phyloP scores from a whole-genome alignment of 2,797 vertebrate species.

The Xenops minutus region DNA sequence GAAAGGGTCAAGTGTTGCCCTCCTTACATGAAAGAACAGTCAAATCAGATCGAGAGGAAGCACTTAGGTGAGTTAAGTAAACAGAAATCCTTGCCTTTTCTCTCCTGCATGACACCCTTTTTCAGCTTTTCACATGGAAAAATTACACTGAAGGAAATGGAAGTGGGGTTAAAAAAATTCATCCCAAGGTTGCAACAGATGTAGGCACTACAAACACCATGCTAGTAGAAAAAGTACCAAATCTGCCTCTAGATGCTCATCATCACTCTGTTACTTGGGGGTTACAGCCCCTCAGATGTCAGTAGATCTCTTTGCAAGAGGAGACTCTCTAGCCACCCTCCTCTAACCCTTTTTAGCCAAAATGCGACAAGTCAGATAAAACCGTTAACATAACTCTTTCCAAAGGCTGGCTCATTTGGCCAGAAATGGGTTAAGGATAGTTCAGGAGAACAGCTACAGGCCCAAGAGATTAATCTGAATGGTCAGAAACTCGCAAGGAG shows the following conservation, averaged over 20 bases:
- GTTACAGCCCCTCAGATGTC: background rate
- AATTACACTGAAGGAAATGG: background rate
- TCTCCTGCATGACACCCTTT: background rate
- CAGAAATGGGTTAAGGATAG: background rate
- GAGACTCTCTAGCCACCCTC: background rate
- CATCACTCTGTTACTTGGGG: fast-evolving
- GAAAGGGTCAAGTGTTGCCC: background rate
- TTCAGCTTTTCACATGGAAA: background rate
- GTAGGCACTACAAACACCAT: background rate
- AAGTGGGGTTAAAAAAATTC: background rate
- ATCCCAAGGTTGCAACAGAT: background rate
- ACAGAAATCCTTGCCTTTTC: background rate
- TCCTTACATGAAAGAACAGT: background rate
- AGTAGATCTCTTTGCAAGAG: background rate
- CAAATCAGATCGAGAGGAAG: background rate
- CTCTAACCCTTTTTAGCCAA: background rate
- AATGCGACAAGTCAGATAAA: background rate
- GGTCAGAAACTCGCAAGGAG: background rate
- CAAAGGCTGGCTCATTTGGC: background rate
- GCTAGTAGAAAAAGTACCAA: background rate
- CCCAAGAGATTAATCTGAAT: background rate
- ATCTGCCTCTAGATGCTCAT: background rate
- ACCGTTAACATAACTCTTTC: background rate
- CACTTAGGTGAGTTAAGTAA: background rate
- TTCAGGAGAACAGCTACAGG: background rate